Evolutionary conservation across 2,113 vertebrate genomes (phyloP), one percentile per base, ranked within the genome.

Genomic region (Siniperca knerii): DNA sequence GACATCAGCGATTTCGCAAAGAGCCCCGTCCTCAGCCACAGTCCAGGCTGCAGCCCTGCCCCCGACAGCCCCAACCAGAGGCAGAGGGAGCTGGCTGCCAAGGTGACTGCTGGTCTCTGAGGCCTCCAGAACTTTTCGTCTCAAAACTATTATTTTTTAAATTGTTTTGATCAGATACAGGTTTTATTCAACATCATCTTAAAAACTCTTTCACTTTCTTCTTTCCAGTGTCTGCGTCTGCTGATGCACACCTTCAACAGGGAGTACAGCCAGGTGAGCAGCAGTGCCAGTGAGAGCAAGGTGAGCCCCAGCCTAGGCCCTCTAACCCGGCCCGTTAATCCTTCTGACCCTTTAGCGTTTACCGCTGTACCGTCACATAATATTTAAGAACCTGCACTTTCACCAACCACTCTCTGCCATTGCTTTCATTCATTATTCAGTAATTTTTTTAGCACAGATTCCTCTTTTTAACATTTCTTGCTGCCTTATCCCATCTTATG

Each of bases 261-360:
- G 84, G 98, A 99, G 89, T 98, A 99, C 95, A 97, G 96, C 87
- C 98, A 99, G 94, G 98, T 99, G 92, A 99, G 98, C 93, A 91
- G 97, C 91, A 99, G 98, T 1, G 98, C 98, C 96, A 99, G 98
- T 20, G 98, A 99, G 95, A 99, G 98, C 97, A 99, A 99, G 98
- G 98, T 99, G 96, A 93, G 76, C 94, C 92, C 93, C 92, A 91
- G 90, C 86, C 86, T 75, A 92, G 90, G 79, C 88, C 94, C 85
- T 88, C 79, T 90, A 81, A 91, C 79, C 90, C 84, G 75, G 81
- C 86, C 88, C 77, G 3, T 50, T 88, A 79, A 80, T 75, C 73
- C 87, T 68, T 75, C 70, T 75, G 25, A 91, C 73, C 67, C 74
- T 73, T 64, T 79, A 72, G 74, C 70, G 16, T 77, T 75, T 52